Evolutionary conservation across 2,113 vertebrate genomes (phyloP), one percentile per base, ranked within the genome.

Genomic region (Lanius ludovicianus): DNA sequence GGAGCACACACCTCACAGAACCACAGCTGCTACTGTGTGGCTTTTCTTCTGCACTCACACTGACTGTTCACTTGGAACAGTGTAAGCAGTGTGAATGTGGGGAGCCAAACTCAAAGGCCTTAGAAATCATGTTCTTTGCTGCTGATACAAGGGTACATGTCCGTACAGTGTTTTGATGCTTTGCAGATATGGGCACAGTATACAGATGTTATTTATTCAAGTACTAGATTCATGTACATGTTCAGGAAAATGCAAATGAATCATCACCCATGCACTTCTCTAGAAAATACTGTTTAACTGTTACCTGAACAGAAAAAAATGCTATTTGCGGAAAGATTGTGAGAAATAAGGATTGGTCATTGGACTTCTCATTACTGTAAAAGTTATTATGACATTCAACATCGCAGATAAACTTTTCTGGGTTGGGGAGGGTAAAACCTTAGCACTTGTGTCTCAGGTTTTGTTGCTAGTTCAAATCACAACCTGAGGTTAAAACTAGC

Each of bases 161-260:
- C 77, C 67, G 21, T 94, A 50, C 77, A 87, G 63, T 83, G 46
- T 77, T 95, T 79, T 77, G 74, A 63, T 76, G 50, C 75, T 93
- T 73, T 89, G 78, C 78, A 91, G 79, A 91, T 1, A 0, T 80
- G 63, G 79, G 84, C 75, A 76, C 3, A 2, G 35, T 74, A 33
- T 79, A 85, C 75, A 87, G 75, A 90, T 86, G 55, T 85, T 95
- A 62, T 85, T 94, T 93, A 27, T 91, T 90, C 75, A 77, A 93
- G 47, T 33, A 17, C 30, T 85, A 50, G 41, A 57, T 96, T 60
- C n/a, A 68, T 89, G 37, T 91, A 75, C 87, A 6, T 65, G 84
- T 79, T 90, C 49, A 79, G 89, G 63, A 91, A 94, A 87, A 94
- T 0, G 2, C 28, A 65, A 37, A 64, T 91, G 89, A 92, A 49